Percentiles rank a stretch among this genome's conserved stretches.
These are phyloP conservation scores for Torymus texanus DNA, from an alignment of 2,888 invertebrate species.

Conservation along the genomic window DNA sequence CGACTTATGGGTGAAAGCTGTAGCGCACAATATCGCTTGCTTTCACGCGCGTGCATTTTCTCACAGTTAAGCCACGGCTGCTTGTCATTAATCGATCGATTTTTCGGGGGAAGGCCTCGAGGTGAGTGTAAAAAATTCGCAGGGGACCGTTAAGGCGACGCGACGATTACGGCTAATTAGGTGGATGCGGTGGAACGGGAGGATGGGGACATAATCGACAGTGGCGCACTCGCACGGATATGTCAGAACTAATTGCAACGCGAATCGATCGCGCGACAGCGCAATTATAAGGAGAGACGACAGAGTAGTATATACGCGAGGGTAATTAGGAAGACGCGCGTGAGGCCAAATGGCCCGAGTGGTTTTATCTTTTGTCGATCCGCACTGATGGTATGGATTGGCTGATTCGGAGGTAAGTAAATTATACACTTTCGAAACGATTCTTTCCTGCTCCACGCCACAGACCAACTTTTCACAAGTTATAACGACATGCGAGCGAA, in stretches of 20 bases:
- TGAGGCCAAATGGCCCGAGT: too few species aligned
- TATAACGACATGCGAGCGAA: too few species aligned
- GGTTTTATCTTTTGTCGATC: too few species aligned
- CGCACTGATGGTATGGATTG: too few species aligned
- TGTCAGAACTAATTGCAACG: constrained; percentile 41
- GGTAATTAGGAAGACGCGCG: constrained; percentile 4
- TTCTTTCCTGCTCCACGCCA: too few species aligned
- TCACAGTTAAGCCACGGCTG: constrained; percentile 29
- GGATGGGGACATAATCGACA: not conserved
- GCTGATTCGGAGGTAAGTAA: too few species aligned
- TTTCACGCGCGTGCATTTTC: constrained; percentile 42
- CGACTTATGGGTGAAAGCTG: constrained; percentile 38
- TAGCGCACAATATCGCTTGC: not conserved
- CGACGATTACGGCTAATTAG: constrained; percentile 50
- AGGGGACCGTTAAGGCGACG: constrained; percentile 37
- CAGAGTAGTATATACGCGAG: not conserved
- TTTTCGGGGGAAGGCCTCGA: too few species aligned
- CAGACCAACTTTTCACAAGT: too few species aligned
- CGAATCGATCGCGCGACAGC: constrained; percentile 11
- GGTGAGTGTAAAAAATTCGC: not conserved
- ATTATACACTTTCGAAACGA: too few species aligned
- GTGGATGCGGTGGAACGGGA: too few species aligned
- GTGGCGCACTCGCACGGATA: too few species aligned
- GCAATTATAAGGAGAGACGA: constrained; percentile 8
- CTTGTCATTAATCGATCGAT: too few species aligned